Evolutionary conservation across 2,113 vertebrate genomes (phyloP).

Genomic region (Puntigrus tetrazona): DNA sequence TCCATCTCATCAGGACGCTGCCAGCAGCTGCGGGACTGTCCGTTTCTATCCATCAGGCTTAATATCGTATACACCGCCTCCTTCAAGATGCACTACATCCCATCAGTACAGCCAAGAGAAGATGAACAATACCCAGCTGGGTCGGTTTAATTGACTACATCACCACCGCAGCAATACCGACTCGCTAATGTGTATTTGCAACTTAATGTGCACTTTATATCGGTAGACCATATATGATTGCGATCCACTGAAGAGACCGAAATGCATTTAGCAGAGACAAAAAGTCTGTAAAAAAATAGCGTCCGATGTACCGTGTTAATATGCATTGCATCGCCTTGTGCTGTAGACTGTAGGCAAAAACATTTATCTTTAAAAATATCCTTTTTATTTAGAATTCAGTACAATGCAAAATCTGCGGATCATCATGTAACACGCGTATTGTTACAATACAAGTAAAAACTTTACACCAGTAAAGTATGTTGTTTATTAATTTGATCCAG

Average conservation of each 20-base stretch:
- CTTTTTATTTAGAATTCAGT: background rate
- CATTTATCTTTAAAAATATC: no score
- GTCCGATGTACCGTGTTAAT: background rate
- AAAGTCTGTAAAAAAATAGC: background rate
- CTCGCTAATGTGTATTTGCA: background rate
- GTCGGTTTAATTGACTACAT: background rate
- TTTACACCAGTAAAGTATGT: slow-evolving; percentile 1
- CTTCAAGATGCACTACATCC: background rate
- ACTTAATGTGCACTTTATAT: background rate
- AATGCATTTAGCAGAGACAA: background rate
- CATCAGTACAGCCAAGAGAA: slow-evolving; percentile 10
- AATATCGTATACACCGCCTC: slow-evolving; percentile 20
- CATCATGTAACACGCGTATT: slow-evolving; percentile 33
- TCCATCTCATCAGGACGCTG: slow-evolving; percentile 7
- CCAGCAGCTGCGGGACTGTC: background rate
- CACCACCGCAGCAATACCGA: background rate
- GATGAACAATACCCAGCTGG: background rate
- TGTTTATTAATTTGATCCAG: no score
- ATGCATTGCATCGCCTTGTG: background rate
- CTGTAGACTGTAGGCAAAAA: no score
- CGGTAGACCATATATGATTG: background rate
- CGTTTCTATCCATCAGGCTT: slow-evolving; percentile 14
- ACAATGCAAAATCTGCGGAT: background rate
- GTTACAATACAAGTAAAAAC: slow-evolving; percentile 45
- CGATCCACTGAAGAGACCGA: background rate